Evolutionary conservation across 2,113 vertebrate genomes (phyloP).

Genomic region (Amblyopsis rosae): DNA sequence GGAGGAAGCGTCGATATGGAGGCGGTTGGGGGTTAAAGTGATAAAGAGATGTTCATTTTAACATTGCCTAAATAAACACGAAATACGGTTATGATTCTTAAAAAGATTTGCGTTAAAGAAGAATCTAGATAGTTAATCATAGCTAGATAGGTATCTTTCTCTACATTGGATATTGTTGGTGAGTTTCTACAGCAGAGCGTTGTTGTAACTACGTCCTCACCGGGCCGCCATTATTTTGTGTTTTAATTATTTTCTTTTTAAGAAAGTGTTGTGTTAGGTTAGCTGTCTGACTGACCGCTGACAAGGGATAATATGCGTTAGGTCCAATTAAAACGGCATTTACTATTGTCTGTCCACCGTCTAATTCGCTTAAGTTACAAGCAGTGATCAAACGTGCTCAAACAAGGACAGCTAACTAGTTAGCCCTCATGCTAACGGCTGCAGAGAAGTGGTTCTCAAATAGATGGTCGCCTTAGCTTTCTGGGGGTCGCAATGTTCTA

Average conservation of each 20-base stretch:
- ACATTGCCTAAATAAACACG: slow-evolving; percentile 10
- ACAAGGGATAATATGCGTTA: no score
- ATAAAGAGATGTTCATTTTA: slow-evolving; percentile 7
- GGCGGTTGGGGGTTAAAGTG: slow-evolving; percentile 46
- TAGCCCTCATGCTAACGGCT: no score
- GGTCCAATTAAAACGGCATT: no score
- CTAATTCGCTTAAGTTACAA: not conserved
- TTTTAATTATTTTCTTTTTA: no score
- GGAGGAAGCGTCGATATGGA: slow-evolving; percentile 49
- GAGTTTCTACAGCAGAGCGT: slow-evolving; percentile 47
- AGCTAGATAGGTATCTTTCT: slow-evolving; percentile 27
- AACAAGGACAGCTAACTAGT: no score
- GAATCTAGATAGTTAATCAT: slow-evolving; percentile 22
- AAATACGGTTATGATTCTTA: slow-evolving; percentile 17
- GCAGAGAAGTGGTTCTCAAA: no score
- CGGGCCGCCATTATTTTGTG: slow-evolving; percentile 54
- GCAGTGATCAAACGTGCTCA: no score
- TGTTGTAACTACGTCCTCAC: slow-evolving; percentile 14
- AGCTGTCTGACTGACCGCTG: no score
- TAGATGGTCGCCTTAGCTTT: no score
- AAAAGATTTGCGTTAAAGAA: slow-evolving; percentile 13
- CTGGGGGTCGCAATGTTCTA: no score
- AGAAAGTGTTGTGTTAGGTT: no score
- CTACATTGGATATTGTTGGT: slow-evolving; percentile 54
- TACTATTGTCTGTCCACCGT: not conserved